A percentile compares a stretch with the other conserved stretches of the same genome.
phyloP scores from a whole-genome alignment of 2,797 vertebrate genomes.

The Siniperca scherzeri region DNA sequence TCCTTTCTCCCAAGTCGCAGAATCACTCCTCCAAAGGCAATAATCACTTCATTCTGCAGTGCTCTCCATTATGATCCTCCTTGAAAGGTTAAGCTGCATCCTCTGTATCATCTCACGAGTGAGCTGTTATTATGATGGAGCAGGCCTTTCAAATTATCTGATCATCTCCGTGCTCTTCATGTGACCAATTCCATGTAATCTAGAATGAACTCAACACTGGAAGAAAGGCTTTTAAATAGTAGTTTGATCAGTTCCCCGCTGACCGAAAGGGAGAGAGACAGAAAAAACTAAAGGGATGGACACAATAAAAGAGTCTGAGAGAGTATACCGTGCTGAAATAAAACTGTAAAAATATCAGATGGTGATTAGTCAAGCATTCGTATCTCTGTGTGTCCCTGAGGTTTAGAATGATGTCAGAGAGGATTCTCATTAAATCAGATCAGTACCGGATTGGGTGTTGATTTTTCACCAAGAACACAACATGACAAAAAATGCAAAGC shows the following conservation, averaged over 20 bases:
- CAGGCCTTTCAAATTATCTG: constrained; percentile 36
- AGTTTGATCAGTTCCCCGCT: constrained; percentile 31
- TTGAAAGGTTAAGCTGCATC: constrained; percentile 61
- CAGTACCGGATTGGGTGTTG: constrained; percentile 45
- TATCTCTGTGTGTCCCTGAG: background rate
- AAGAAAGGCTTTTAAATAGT: constrained; percentile 24
- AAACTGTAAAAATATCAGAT: constrained; percentile 19
- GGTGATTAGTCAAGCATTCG: constrained; percentile 32
- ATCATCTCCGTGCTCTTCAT: constrained; percentile 28
- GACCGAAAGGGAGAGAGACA: constrained; percentile 3
- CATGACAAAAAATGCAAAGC: constrained; percentile 23
- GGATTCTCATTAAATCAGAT: constrained; percentile 60
- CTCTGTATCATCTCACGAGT: constrained; percentile 33
- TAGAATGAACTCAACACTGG: constrained; percentile 11
- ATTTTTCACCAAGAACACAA: constrained; percentile 35
- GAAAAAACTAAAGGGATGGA: background rate
- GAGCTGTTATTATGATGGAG: constrained; percentile 30
- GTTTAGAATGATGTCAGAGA: constrained; percentile 25
- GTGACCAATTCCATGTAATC: constrained; percentile 38
- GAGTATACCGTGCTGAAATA: background rate
- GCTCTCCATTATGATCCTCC: constrained; percentile 42
- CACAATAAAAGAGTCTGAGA: background rate
- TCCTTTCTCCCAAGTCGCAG: background rate
- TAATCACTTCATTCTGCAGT: constrained; percentile 55
- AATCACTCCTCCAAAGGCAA: constrained; percentile 37